A percentile compares a stretch with the other conserved stretches of the same genome.
phyloP scores from a whole-genome alignment of 2,113 vertebrate genomes.

The Regulus satrapa region DNA sequence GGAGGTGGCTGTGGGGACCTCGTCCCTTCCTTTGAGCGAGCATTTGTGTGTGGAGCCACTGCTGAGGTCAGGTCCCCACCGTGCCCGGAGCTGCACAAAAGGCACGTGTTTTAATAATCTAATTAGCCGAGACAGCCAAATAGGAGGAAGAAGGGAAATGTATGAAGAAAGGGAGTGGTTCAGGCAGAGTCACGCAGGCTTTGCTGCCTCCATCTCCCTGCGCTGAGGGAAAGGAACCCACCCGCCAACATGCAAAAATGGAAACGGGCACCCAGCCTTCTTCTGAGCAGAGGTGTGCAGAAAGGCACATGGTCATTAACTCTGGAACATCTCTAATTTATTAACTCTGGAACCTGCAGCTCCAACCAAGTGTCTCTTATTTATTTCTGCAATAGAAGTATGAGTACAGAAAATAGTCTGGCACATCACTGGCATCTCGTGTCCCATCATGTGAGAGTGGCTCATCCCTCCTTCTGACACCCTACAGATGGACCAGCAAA shows the following conservation, averaged over 20 bases:
- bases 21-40: neutral
- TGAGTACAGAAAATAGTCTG: neutral
- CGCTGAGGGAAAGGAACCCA: neutral
- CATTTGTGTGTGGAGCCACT: neutral
- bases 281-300: neutral
- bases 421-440: neutral
- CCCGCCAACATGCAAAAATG: neutral
- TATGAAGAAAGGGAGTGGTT: constrained; percentile 29
- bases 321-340: neutral
- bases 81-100: neutral
- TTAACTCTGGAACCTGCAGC: neutral
- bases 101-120: neutral
- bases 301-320: neutral
- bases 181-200: neutral
- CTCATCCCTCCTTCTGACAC: neutral
- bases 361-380: neutral
- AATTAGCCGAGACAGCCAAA: neutral
- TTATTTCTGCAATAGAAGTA: neutral
- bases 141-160: neutral
- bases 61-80: neutral
- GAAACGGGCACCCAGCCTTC: neutral
- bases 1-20: neutral
- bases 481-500: neutral
- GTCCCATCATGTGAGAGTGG: neutral
- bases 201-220: neutral